Evolutionary conservation across 2,113 vertebrate species (phyloP).

Genomic region (Rhea pennata): DNA sequence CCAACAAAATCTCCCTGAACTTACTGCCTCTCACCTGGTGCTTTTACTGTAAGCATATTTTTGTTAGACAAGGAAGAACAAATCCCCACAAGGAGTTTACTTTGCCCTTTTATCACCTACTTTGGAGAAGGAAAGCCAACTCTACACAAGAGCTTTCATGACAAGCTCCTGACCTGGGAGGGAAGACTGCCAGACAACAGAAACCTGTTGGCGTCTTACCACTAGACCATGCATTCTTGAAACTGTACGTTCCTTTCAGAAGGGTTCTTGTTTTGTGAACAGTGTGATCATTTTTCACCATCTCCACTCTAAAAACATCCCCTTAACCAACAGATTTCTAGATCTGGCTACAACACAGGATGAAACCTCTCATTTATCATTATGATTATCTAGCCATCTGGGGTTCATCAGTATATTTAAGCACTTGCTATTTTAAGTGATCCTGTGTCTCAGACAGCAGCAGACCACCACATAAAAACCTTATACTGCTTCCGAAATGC

Average conservation of each 20-base stretch:
- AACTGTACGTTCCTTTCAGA: conserved; percentile 26
- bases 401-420: not conserved
- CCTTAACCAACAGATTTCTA: not conserved
- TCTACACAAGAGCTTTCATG: conserved; percentile 19
- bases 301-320: not conserved
- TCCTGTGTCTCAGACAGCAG: not conserved
- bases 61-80: not conserved
- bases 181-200: conserved; percentile 22
- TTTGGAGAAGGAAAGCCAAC: conserved; percentile 26
- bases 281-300: conserved; percentile 14
- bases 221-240: conserved; percentile 45
- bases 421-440: not conserved
- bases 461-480: not conserved
- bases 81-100: not conserved
- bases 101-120: not conserved
- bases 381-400: not conserved
- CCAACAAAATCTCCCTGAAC: not conserved
- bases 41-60: not conserved
- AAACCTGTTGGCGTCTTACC: conserved; percentile 33
- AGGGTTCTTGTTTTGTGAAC: conserved; percentile 20
- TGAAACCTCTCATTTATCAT: not conserved
- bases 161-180: conserved; percentile 52
- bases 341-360: not conserved
- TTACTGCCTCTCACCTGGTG: not conserved
- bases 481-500: not conserved